Percentiles rank a stretch among this genome's conserved stretches.
These are phyloP conservation scores for Riparia riparia DNA, from an alignment of 2,113 vertebrate genomes.

Conservation along the genomic window DNA sequence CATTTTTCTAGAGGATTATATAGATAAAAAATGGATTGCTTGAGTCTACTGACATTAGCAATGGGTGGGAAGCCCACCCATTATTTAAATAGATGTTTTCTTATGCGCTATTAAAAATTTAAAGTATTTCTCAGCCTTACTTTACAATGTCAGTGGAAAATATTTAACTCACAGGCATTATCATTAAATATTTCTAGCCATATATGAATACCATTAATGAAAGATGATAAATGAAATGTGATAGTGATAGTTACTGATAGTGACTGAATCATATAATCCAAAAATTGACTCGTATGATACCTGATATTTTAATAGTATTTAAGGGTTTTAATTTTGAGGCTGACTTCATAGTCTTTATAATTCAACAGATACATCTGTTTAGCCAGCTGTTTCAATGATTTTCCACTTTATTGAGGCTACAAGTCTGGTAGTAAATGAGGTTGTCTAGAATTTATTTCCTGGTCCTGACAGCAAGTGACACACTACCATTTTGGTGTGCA, in stretches of 20 bases:
- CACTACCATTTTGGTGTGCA: neutral
- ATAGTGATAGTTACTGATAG: neutral
- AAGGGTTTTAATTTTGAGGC: neutral
- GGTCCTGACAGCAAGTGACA: neutral
- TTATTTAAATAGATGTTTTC: neutral
- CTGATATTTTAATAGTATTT: neutral
- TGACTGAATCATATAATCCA: neutral
- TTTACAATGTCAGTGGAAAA: neutral
- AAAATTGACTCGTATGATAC: neutral
- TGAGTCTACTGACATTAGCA: neutral
- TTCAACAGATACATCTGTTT: neutral
- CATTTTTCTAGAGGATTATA: neutral
- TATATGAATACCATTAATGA: neutral
- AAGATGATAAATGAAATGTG: neutral
- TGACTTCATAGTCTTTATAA: neutral
- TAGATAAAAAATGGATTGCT: neutral
- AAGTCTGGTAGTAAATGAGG: neutral
- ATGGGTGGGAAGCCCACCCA: accelerated
- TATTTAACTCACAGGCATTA: neutral
- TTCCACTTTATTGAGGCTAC: neutral
- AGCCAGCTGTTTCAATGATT: neutral
- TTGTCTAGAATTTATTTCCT: neutral
- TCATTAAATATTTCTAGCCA: neutral
- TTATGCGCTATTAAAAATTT: neutral
- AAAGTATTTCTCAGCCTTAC: neutral